Base-by-base conservation (phyloP, 2,888 invertebrate genomes). In the Phengaris alcon region DNA sequence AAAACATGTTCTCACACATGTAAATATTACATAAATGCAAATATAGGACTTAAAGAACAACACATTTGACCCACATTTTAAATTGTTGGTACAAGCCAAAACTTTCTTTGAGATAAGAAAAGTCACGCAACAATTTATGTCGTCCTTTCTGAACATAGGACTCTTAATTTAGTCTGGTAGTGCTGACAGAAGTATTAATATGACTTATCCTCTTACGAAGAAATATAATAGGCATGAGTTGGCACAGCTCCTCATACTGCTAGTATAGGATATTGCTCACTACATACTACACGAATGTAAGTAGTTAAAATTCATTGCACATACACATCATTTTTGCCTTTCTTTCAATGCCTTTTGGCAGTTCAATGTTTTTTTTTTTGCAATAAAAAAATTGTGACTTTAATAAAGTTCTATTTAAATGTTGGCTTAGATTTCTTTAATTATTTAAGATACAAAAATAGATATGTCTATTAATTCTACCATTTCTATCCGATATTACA, bases 391-490 rank as follows among this genome's bases (percentile, higher is more conserved):
- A 12, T 44, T 35, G 12, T 44, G 35, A 64, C 64, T 64, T 5
- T 35, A 12, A 64, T 12, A 12, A 35, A 64, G 12, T 15, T 35
- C 35, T 35, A 35, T 35, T 35, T 35, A 35, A 35, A 35, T 10
- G 6, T 64, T 12, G 59, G 59, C 15, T 51, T 15, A 22, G 3
- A 51, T 52, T 51, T 52, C 51, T 69, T 48, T 15, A 51, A 51
- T 9, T 70, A 70, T 22, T 51, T 70, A 12, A 70, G 70, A 70
- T 70, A 70, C 52, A 70, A 70, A 70, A 70, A 70, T 70, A 70
- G 48, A 70, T 70, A 70, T 70, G 70, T 70, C 6, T 22, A 22
- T 22, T 10, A 22, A 48, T 48, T 51, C 52, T 35, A 35, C 35
- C 35, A 35, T 35, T 35, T 35, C 35, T 51, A 70, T 10, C 22